Base-by-base conservation (phyloP, 2,797 vertebrate genomes). In the Scarus forsteni region DNA sequence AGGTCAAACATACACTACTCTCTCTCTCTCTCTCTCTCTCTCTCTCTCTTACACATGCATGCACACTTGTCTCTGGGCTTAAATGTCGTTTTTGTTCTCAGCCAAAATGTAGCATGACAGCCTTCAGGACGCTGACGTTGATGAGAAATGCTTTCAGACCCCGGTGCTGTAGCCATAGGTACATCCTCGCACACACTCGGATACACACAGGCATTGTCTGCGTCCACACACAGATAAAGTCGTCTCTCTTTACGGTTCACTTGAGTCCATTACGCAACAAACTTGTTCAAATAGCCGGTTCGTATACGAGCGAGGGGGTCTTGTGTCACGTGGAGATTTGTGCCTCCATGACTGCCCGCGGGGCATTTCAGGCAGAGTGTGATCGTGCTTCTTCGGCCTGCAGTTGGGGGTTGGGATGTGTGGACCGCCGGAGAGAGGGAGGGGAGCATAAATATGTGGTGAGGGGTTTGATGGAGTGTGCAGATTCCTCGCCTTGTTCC, bases 191-290 rank as follows among this genome's bases (percentile, higher is more conserved):
- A 44, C 67, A 60, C 10, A 60, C 51, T 73, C 18, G 60, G 27
- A 65, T 13, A 49, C 52, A 43, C 50, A 44, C 42, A 54, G 14
- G 10, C 3, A 39, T 50, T 57, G 49, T 52, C 18, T 48, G 36
- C 59, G 53, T 77, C 40, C 39, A 18, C 75, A 77, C 60, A 66
- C 79, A 80, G 64, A 73, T 55, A 69, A 69, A 72, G 71, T 79
- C 40, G 27, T 69, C 77, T 51, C 73, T 66, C 74, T 88, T 88
- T 61, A 85, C 42, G 78, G 70, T 87, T 88, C 86, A 88, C 57
- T 80, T 46, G 72, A 82, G 61, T 53, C 61, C 52, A 66, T 91
- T 92, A 91, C 40, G 82, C 79, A 94, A 91, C 89, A 73, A 62
- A 73, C 51, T 70, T 39, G 42, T 81, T 58, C 79, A 75, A 59